phyloP scores from a whole-genome alignment of 2,113 vertebrate genomes.

The Pedionomus torquatus region DNA sequence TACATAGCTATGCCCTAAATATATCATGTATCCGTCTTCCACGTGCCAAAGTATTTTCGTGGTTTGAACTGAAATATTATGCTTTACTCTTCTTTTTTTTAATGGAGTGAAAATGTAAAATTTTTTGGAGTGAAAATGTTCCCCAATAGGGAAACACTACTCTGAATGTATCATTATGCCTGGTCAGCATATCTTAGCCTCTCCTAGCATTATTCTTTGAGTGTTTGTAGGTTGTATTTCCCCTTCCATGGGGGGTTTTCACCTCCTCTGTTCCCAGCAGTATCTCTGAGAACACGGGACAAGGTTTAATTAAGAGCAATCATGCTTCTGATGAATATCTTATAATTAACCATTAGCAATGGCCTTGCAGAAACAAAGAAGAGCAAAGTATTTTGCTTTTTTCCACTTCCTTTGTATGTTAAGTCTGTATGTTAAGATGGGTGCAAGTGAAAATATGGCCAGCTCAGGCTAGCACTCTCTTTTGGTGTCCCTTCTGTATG shows the following conservation, averaged over 20 bases:
- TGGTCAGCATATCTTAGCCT: background rate
- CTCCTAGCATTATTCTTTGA: background rate
- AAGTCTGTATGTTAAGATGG: background rate
- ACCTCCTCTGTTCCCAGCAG: conserved; percentile 24
- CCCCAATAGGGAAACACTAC: background rate
- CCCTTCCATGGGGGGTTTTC: conserved; percentile 26
- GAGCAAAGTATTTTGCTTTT: background rate
- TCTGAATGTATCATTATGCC: background rate
- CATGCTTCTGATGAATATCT: conserved; percentile 58
- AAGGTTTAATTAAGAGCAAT: conserved; percentile 64
- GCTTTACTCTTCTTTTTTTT: background rate
- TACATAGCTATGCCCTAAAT: background rate
- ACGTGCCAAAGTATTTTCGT: background rate
- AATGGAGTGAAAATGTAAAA: background rate
- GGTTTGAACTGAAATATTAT: background rate
- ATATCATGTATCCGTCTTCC: background rate
- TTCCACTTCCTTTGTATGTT: background rate
- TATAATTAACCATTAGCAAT: conserved; percentile 36
- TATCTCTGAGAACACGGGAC: conserved; percentile 39
- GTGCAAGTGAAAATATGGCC: background rate
- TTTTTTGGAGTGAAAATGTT: background rate
- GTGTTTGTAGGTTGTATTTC: background rate
- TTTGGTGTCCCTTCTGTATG: background rate
- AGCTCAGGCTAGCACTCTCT: background rate
- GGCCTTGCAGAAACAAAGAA: background rate